Evolutionary conservation across 2,888 invertebrate genomes (phyloP), one percentile per base, ranked within the genome.

Genomic region (Ommatoiulus sabulosus): DNA sequence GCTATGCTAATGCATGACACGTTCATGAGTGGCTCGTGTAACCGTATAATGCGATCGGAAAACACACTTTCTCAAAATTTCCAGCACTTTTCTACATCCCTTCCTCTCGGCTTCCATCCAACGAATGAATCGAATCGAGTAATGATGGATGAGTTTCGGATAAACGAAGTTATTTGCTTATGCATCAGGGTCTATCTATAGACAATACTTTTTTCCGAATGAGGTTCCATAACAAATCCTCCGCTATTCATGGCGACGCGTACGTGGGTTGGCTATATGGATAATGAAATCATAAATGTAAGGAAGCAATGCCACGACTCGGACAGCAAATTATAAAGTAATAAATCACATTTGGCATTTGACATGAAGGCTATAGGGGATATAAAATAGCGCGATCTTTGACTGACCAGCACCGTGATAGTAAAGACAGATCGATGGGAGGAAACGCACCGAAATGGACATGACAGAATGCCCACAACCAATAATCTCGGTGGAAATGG

Each of bases 301-400:
- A 72, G 80, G 80, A 24, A 8, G 80, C 80, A 80, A 5, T 20
- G 80, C 35, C 80, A 35, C 80, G 35, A 80, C 35, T 80, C 80
- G 86, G 86, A 86, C 86, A 86, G 44, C 86, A 86, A 52, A 87
- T 87, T 87, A 87, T 87, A 87, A 87, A 87, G 87, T 52, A 87
- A 87, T 87, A 87, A 87, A 87, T 87, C 87, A 87, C 43, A 87
- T 87, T 87, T 87, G 52, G 52, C 63, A 87, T 86, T 44, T 86
- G 86, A 44, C 86, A 86, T 86, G 44, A 44, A 44, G 80, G 80
- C 80, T 80, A 80, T 80, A 80, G 80, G 80, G 80, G 80, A 80
- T 80, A 35, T 20, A 80, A 35, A 80, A 80, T 80, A 80, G 80
- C 80, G 80, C 80, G 80, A 80, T 80, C 80, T 80, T 86, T 86